Evolutionary conservation across 2,888 invertebrate genomes (phyloP).

Genomic region (Taphrorychus bicolor): DNA sequence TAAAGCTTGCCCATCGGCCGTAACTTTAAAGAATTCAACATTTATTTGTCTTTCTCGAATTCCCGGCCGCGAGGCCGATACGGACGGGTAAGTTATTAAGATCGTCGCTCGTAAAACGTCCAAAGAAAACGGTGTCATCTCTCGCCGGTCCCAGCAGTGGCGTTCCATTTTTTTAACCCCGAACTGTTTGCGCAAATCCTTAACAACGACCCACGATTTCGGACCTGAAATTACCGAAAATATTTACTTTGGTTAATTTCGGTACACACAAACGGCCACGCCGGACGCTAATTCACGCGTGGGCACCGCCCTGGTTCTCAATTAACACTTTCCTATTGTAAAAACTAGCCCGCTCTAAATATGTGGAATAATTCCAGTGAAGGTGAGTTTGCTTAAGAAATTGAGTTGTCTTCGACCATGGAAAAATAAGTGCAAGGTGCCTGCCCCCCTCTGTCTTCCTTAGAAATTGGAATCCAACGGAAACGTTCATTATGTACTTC

Average conservation of each 20-base stretch:
- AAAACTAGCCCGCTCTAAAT: not conserved
- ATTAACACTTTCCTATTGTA: not conserved
- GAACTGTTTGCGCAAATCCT: not conserved
- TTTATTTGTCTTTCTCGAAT: constrained; percentile 8
- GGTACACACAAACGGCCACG: not conserved
- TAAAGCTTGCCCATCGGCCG: not conserved
- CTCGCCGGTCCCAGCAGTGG: not conserved
- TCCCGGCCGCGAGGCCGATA: constrained; percentile 7
- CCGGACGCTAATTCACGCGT: not conserved
- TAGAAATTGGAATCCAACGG: too few species aligned
- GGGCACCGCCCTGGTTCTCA: constrained; percentile 2
- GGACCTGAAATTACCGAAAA: not conserved
- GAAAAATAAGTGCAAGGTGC: too few species aligned
- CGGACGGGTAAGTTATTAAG: constrained; percentile 11
- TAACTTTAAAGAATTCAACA: not conserved
- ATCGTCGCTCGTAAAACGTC: constrained; percentile 12
- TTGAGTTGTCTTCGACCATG: too few species aligned
- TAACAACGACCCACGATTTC: not conserved
- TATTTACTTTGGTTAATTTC: not conserved
- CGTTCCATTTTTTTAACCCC: not conserved
- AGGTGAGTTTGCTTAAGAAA: too few species aligned
- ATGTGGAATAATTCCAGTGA: too few species aligned
- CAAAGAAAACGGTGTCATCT: not conserved
- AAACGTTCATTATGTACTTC: too few species aligned
- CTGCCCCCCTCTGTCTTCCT: too few species aligned